Conservation (phyloP, 2,797 vertebrate species). For the Malacoraja senta region DNA sequence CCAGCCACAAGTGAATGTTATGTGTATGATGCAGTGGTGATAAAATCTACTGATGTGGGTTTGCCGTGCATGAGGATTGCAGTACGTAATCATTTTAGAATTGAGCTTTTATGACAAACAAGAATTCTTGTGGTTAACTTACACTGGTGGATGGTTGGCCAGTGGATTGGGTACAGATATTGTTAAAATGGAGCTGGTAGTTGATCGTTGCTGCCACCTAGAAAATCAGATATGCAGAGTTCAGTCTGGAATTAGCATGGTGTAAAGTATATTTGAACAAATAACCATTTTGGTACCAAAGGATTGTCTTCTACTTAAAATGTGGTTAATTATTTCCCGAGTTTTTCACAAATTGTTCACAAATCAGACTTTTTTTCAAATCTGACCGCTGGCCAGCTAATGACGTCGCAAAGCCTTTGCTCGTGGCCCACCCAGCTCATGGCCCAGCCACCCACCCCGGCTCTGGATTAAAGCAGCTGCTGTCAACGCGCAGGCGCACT, state of each 20-base stretch:
- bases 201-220: slow-evolving; percentile 52
- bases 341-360: too few species aligned
- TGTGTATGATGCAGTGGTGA: too few species aligned
- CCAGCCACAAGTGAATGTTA: too few species aligned
- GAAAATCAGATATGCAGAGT: slow-evolving; percentile 38
- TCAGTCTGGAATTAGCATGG: background rate
- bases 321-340: too few species aligned
- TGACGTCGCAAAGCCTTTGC: too few species aligned
- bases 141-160: slow-evolving; percentile 46
- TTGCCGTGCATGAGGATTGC: background rate
- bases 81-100: background rate
- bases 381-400: too few species aligned
- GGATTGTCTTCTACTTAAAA: background rate
- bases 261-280: background rate
- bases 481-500: too few species aligned
- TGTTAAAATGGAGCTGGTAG: slow-evolving; percentile 53
- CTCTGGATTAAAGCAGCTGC: too few species aligned
- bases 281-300: background rate
- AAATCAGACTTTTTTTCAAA: too few species aligned
- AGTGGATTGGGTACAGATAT: slow-evolving; percentile 58
- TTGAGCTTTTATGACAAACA: background rate
- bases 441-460: too few species aligned
- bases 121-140: slow-evolving; percentile 45
- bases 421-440: too few species aligned
- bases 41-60: too few species aligned